Base-by-base conservation (phyloP, 2,888 invertebrate species). In the Ennomos erosarius region DNA sequence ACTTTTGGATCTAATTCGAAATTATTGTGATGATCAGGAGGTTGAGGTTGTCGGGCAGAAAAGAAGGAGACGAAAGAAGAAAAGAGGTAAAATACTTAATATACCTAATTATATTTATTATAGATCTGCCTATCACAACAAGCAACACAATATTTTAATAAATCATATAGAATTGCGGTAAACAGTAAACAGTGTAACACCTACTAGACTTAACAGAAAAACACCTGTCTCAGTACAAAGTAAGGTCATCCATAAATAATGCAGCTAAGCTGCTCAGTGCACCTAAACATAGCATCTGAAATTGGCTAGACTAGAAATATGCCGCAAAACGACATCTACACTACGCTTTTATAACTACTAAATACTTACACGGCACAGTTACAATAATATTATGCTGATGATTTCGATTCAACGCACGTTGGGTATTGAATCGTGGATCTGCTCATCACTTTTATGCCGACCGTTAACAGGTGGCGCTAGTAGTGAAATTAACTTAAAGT, bases 1-100 rank as follows among this genome's bases (percentile, higher is more conserved):
- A 75, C 69, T 90, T 59, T 76, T 87, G 61, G 81, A 87, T 62
- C 64, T 85, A 43, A 73, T 78, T 46, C 81, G 68, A 69, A 76
- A 64, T 76, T 71, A 64, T 51, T 64, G 55, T 12, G 39, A 55
- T 51, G 47, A 53, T 38, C 40, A 33, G 10, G 42, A 44, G 10
- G 48, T 43, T 9, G 36, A 35, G 10, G 12, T 39, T 51, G 37
- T 40, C 39, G 12, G 9, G 34, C 36, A 36, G 2, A 50, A 46
- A 37, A 48, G 26, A 36, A 16, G 42, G 48, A 56, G 34, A 10
- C 53, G 52, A 33, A 59, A 62, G 38, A 57, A 55, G n/a, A 43
- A 8, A 11, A 47, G 13, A 60, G 65, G 67, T 67, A n/a, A n/a
- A n/a, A n/a, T n/a, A 58, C 16, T 3, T 16, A 26, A 26, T 26